These are phyloP conservation scores for Anthophora plumipes DNA, from an alignment of 2,888 invertebrate species.

Conservation along the genomic window DNA sequence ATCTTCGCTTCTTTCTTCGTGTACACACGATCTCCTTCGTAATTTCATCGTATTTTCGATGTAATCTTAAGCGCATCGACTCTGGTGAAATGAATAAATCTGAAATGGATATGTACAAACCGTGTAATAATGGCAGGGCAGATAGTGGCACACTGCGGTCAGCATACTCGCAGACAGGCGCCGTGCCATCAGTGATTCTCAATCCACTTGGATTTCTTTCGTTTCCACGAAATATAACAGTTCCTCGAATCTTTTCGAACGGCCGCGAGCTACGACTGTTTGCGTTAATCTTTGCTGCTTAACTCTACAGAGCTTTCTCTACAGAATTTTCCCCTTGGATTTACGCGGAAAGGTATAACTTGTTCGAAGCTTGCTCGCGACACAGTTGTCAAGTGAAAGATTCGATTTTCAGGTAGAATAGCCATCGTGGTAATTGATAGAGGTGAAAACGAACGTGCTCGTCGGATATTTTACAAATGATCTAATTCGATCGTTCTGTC, in stretches of 20 bases:
- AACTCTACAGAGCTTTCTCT: too few relatives aligned
- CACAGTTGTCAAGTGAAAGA: too few relatives aligned
- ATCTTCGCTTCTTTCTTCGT: too few relatives aligned
- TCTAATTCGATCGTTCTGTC: conserved; percentile 25
- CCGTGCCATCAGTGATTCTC: conserved; percentile 81
- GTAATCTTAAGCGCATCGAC: background rate
- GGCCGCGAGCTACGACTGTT: background rate
- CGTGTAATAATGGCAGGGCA: conserved; percentile 75
- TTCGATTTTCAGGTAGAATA: too few relatives aligned
- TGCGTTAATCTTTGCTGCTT: too few relatives aligned
- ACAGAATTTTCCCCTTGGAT: too few relatives aligned
- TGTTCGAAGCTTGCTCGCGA: too few relatives aligned
- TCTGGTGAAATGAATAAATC: conserved; percentile 63
- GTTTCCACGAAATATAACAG: background rate
- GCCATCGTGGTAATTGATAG: too few relatives aligned
- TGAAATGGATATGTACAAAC: conserved; percentile 75
- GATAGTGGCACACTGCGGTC: conserved; percentile 78
- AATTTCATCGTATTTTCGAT: background rate
- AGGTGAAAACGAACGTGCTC: too few relatives aligned
- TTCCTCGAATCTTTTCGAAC: too few relatives aligned
- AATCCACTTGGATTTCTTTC: conserved; percentile 57
- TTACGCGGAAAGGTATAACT: too few relatives aligned
- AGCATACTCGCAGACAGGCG: conserved; percentile 82
- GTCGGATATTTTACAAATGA: conserved; percentile 6
- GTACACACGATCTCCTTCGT: too few relatives aligned